Evolutionary conservation across 2,888 invertebrate species (phyloP), one percentile per base, ranked within the genome.

Genomic region (Drosophila meridiana): DNA sequence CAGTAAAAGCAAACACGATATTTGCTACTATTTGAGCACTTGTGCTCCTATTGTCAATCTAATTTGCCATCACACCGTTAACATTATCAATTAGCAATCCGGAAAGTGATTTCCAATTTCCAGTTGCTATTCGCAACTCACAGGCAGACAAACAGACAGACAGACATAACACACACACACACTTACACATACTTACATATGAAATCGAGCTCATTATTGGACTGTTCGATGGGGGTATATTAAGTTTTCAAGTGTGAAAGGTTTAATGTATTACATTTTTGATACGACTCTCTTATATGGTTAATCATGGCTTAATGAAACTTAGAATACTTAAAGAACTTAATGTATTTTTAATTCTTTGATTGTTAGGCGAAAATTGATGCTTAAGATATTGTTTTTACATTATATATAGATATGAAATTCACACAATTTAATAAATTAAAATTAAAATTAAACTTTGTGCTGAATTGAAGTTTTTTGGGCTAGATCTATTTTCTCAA

Each of bases 61-160:
- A 76, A 86, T 81, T 83, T 83, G 73, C 76, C 67, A 76, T 65
- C 68, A 43, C 72, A 66, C 69, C 73, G 78, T 83, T 76, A 77
- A 88, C 88, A 90, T 90, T 85, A 86, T 83, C 91, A 90, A 90
- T 90, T 86, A 89, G 76, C 89, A 73, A 32, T 45, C 20, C 64
- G 73, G 55, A 72, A 72, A 85, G 63, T 80, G 58, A 75, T 69
- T 73, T 73, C 53, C 69, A 76, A 84, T 81, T 64, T 75, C 57
- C 64, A 76, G 62, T 65, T 63, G 57, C 69, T 47, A 66, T 30
- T 57, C 45, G 30, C 26, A 55, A 43, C 73, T 45, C 28, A 30
- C 53, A 69, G 13, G 28, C 52, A 61, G 47, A 61, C 26, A 67
- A 5, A n/a, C 3, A 14, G 2, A 40, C 20, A 45, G 36, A 36